A percentile compares a stretch with the other conserved stretches of the same genome.
Evolutionary conservation across 2,888 invertebrate species (phyloP).

Genomic region (Saturnia japonica): DNA sequence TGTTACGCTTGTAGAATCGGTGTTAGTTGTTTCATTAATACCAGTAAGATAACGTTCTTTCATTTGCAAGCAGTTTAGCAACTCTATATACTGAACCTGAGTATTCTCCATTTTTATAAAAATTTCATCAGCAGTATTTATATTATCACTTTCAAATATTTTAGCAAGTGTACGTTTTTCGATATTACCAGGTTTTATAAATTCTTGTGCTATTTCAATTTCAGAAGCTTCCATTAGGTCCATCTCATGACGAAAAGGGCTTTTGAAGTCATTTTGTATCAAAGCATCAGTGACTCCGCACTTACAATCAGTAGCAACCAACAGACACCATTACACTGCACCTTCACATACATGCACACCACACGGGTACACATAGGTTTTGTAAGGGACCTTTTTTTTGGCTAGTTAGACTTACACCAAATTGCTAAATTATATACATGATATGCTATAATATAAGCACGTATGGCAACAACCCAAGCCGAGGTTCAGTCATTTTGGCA

Average conservation of each 20-base stretch:
- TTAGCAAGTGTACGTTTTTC: background rate
- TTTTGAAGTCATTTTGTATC: background rate
- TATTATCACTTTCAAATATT: background rate
- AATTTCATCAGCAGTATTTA: background rate
- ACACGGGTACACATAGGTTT: too few species aligned
- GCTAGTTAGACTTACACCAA: too few species aligned
- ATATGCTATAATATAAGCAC: too few species aligned
- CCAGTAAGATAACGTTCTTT: background rate
- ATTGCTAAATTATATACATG: too few species aligned
- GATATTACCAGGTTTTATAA: background rate
- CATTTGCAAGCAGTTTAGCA: background rate
- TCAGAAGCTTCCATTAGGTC: conserved; percentile 6
- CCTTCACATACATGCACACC: too few species aligned
- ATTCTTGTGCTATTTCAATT: conserved; percentile 7
- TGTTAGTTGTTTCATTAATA: background rate
- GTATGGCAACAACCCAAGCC: too few species aligned
- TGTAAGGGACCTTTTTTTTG: too few species aligned
- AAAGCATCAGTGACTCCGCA: too few species aligned
- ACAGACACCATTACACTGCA: too few species aligned
- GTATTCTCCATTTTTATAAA: background rate
- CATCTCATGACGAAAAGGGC: background rate
- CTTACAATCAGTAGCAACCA: too few species aligned
- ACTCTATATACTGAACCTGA: background rate
- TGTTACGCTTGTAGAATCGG: background rate
- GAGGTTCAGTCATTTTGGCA: too few species aligned